phyloP scores from a whole-genome alignment of 2,113 vertebrate genomes.

The Equus przewalskii region DNA sequence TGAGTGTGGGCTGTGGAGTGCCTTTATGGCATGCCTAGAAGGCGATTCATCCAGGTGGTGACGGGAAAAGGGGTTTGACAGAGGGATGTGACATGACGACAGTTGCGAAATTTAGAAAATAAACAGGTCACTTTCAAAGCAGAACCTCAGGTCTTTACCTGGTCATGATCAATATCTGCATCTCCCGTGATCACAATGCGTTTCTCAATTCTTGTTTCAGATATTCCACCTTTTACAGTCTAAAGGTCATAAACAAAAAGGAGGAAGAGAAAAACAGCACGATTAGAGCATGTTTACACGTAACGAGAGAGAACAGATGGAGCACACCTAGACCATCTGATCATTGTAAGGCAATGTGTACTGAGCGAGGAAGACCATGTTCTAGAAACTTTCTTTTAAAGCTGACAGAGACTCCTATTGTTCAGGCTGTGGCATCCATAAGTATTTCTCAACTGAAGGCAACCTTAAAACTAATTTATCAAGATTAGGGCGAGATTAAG shows the following conservation, averaged over 20 bases:
- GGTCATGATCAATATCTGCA: constrained; percentile 98
- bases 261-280: neutral
- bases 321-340: neutral
- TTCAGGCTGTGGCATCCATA: neutral
- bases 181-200: constrained; percentile 99
- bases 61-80: neutral
- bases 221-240: constrained; percentile 97
- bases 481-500: neutral
- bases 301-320: neutral
- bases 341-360: neutral
- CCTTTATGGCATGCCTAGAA: neutral
- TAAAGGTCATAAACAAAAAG: constrained; percentile 76
- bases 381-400: neutral
- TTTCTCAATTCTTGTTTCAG: constrained; percentile 99
- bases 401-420: neutral
- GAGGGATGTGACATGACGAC: neutral
- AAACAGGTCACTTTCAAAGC: neutral
- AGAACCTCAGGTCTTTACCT: constrained; percentile 89
- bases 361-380: neutral
- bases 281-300: neutral
- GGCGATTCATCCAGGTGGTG: neutral
- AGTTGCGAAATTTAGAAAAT: neutral
- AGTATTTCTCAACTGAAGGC: neutral
- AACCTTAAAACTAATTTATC: neutral
- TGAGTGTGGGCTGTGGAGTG: neutral